A percentile compares a stretch with the other conserved stretches of the same genome.
Evolutionary conservation across 2,113 vertebrate genomes (phyloP).

Genomic region (Gobio gobio): DNA sequence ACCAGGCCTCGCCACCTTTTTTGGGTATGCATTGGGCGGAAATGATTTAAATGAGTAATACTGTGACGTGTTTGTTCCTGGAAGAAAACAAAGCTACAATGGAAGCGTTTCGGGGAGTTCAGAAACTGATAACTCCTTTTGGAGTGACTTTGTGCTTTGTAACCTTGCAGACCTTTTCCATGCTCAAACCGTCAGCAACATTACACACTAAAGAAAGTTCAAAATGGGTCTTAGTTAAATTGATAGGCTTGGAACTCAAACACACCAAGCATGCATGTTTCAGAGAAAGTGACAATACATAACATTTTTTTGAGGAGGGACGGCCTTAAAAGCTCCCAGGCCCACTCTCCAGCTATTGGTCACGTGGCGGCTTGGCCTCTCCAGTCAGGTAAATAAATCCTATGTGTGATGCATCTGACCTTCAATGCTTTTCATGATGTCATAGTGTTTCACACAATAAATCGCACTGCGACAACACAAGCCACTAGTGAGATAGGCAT

Average conservation of each 20-base stretch:
- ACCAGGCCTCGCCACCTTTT: too few species aligned
- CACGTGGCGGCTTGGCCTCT: background rate
- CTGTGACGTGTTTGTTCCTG: too few species aligned
- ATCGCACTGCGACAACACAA: background rate
- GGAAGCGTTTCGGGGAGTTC: too few species aligned
- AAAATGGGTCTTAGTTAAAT: too few species aligned
- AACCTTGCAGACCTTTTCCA: too few species aligned
- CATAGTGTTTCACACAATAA: background rate
- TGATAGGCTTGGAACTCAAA: background rate
- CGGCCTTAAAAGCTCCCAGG: background rate
- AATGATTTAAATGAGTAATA: too few species aligned
- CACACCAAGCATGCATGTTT: background rate
- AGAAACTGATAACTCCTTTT: too few species aligned
- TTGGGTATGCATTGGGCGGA: too few species aligned
- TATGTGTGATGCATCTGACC: background rate
- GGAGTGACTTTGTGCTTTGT: too few species aligned
- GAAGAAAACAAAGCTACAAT: too few species aligned
- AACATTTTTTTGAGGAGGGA: background rate
- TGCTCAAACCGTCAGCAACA: too few species aligned
- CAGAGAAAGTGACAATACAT: background rate
- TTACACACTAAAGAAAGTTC: too few species aligned
- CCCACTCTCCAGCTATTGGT: background rate
- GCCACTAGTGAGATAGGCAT: background rate
- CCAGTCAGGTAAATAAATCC: background rate
- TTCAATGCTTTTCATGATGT: conserved; percentile 11